phyloP scores from a whole-genome alignment of 2,797 vertebrate species.

The Pangasius sanitwongsei region DNA sequence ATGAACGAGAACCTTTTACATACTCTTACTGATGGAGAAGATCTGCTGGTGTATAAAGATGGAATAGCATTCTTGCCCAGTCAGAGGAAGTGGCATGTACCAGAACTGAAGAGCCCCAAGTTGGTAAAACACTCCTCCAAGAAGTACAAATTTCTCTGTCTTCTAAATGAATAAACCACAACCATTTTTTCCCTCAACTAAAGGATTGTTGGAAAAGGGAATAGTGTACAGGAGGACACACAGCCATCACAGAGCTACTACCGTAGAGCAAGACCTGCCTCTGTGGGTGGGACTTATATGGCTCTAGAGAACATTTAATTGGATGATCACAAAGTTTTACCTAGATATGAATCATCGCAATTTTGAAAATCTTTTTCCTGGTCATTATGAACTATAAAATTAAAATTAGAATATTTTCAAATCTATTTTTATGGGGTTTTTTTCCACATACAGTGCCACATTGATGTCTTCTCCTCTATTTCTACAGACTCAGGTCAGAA shows the following conservation, averaged over 20 bases:
- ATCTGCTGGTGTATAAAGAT: background rate
- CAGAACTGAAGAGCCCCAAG: background rate
- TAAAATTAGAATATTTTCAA: too few relatives aligned
- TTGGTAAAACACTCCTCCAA: background rate
- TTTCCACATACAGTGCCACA: background rate
- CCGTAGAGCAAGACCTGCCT: background rate
- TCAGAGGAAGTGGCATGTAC: background rate
- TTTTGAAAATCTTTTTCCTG: background rate
- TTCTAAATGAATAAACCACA: background rate
- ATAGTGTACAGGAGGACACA: background rate
- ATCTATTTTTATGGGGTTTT: too few relatives aligned
- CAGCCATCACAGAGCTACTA: background rate
- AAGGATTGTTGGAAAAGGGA: background rate
- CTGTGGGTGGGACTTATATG: background rate
- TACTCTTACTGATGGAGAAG: background rate
- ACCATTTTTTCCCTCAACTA: background rate
- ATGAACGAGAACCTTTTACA: background rate
- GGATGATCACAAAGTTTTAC: background rate
- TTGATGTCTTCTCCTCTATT: background rate
- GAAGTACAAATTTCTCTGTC: background rate
- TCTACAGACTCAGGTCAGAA: conserved; percentile 3
- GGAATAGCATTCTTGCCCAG: background rate
- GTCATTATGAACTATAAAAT: background rate
- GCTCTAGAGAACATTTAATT: background rate
- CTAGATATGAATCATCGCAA: background rate